Base-by-base conservation (phyloP, 2,113 vertebrate species). In the Etheostoma spectabile region DNA sequence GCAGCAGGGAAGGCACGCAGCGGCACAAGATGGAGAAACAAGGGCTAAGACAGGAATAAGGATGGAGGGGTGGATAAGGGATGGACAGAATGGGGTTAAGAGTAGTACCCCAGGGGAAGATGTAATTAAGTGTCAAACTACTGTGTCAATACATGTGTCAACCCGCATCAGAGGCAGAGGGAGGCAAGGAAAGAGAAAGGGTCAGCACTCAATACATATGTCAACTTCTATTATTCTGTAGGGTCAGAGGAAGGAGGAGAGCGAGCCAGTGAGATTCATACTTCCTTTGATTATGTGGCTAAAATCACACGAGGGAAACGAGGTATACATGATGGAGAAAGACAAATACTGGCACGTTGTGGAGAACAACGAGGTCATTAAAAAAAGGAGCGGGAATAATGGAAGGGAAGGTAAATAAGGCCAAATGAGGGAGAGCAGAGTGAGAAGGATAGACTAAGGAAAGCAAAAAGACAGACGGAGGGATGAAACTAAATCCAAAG, bases 91-190 rank as follows among this genome's bases (percentile, higher is more conserved):
- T 8, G 24, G 64, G 71, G 51, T 53, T 61, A n/a, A 73, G 57
- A 74, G 76, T 18, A 60, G 60, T 51, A 64, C 83, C 84, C 82
- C 59, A 55, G 64, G 75, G 78, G 78, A 71, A 61, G 55, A 86
- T 48, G 74, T 85, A 87, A 91, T 92, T 86, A 88, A 87, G 84
- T 84, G 71, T 89, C 89, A 89, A 90, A 90, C 80, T 75, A 85
- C 66, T 72, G 68, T 83, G 82, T 88, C 89, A 80, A 92, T 91
- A 89, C 78, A 79, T 11, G 24, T 49, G 82, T 86, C 88, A 77
- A 67, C 82, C 77, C 49, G 57, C 46, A 89, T 87, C 78, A 73
- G 59, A 79, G 69, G 52, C 51, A 66, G 66, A 55, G 68, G 74
- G 52, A 56, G 30, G 61, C 62, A 55, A 42, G 38, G 1, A 42